Conservation (phyloP, 2,888 invertebrate genomes). For the Tetragonula carbonaria region DNA sequence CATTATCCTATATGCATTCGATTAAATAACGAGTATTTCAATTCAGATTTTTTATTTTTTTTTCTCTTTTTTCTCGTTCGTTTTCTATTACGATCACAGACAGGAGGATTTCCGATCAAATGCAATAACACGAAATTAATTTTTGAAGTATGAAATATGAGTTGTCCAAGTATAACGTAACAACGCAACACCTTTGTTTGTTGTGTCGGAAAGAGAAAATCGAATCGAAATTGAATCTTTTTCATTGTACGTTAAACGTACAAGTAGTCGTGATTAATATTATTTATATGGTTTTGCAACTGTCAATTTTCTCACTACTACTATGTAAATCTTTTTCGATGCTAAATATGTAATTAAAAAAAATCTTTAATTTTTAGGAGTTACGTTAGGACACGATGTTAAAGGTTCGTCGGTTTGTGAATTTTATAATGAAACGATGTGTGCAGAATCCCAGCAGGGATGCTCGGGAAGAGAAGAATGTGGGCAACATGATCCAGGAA, state of each 20-base stretch:
- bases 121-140: neutral
- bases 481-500: slow-evolving; percentile 88
- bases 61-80: neutral
- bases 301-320: neutral
- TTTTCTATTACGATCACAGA: neutral
- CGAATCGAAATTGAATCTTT: too few species aligned
- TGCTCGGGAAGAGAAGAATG: slow-evolving; percentile 88
- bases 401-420: slow-evolving; percentile 87
- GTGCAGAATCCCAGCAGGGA: slow-evolving; percentile 83
- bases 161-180: neutral
- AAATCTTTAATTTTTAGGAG: slow-evolving; percentile 62
- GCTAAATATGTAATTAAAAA: neutral
- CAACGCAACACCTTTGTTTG: neutral
- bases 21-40: neutral
- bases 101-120: neutral
- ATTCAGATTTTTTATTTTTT: neutral
- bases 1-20: slow-evolving; percentile 13
- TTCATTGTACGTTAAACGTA: neutral
- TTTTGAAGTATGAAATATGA: neutral
- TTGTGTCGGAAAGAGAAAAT: too few species aligned
- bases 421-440: slow-evolving; percentile 88
- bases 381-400: slow-evolving; percentile 77
- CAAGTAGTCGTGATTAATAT: neutral
- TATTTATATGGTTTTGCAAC: neutral
- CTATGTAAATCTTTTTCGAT: neutral